These are phyloP conservation scores for Achroia grisella DNA, from an alignment of 1,140 invertebrate genomes.

Conservation along the genomic window DNA sequence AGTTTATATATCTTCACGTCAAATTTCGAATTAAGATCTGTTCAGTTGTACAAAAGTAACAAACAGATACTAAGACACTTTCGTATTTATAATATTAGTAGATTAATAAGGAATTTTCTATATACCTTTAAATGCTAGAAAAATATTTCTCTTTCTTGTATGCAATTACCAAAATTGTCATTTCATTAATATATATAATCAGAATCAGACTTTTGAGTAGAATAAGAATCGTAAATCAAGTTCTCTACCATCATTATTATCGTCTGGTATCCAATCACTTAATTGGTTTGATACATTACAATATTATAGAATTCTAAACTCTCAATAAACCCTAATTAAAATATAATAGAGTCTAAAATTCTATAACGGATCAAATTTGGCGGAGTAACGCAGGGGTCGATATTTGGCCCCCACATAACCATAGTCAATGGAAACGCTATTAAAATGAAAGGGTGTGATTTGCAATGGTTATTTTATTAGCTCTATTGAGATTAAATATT, in stretches of 20 bases:
- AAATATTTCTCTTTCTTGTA: too few relatives aligned
- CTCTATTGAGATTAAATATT: slow-evolving; percentile 48
- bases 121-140: too few relatives aligned
- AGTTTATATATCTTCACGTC: too few relatives aligned
- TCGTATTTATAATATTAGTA: too few relatives aligned
- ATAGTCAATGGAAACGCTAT: slow-evolving; percentile 37
- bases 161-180: too few relatives aligned
- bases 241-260: neutral
- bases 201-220: too few relatives aligned
- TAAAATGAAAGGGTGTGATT: slow-evolving; percentile 52
- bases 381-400: slow-evolving; percentile 6
- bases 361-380: neutral
- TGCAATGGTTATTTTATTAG: slow-evolving; percentile 61
- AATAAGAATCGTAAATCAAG: too few relatives aligned
- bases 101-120: too few relatives aligned
- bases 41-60: too few relatives aligned
- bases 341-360: slow-evolving; percentile 17
- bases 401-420: slow-evolving; percentile 18
- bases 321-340: slow-evolving; percentile 4
- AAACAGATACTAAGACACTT: too few relatives aligned
- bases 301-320: slow-evolving; percentile 8
- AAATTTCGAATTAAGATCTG: too few relatives aligned
- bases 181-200: too few relatives aligned
- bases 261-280: slow-evolving; percentile 36
- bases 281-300: slow-evolving; percentile 50